These are phyloP conservation scores for Pelobates fuscus DNA, from an alignment of 2,113 vertebrate genomes.

Conservation along the genomic window DNA sequence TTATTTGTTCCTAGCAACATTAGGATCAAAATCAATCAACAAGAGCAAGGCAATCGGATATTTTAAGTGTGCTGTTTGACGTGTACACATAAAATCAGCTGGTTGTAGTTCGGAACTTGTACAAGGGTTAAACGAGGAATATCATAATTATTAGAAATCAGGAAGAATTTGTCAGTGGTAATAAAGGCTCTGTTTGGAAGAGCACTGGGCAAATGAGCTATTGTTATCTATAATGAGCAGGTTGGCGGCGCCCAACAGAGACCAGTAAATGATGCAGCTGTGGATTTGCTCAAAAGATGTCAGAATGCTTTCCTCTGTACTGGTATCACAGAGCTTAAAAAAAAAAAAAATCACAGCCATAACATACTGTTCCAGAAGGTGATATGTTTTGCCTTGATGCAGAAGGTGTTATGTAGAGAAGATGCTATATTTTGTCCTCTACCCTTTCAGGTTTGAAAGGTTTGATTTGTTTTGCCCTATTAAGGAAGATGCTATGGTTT, in stretches of 20 bases:
- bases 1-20: not conserved
- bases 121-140: constrained; percentile 3
- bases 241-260: constrained; percentile 22
- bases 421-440: no score
- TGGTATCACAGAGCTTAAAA: not conserved
- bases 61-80: not conserved
- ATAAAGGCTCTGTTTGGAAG: not conserved
- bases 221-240: constrained; percentile 21
- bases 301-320: constrained; percentile 3
- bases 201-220: constrained; percentile 21
- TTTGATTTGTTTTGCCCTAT: no score
- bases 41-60: not conserved
- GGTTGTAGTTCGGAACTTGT: not conserved
- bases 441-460: no score
- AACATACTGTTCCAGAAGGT: not conserved
- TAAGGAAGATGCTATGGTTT: no score
- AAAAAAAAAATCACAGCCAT: not conserved
- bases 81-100: not conserved
- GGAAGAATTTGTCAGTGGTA: constrained; percentile 22
- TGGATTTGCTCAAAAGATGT: constrained; percentile 1
- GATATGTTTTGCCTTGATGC: not conserved
- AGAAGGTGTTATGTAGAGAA: no score
- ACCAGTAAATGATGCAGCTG: constrained; percentile 3
- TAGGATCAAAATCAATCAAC: not conserved
- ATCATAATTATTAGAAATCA: constrained; percentile 23